A percentile compares a stretch with the other conserved stretches of the same genome.
These are phyloP conservation scores for Brachionus plicatilis DNA, from an alignment of 1,140 invertebrate genomes.

Conservation along the genomic window DNA sequence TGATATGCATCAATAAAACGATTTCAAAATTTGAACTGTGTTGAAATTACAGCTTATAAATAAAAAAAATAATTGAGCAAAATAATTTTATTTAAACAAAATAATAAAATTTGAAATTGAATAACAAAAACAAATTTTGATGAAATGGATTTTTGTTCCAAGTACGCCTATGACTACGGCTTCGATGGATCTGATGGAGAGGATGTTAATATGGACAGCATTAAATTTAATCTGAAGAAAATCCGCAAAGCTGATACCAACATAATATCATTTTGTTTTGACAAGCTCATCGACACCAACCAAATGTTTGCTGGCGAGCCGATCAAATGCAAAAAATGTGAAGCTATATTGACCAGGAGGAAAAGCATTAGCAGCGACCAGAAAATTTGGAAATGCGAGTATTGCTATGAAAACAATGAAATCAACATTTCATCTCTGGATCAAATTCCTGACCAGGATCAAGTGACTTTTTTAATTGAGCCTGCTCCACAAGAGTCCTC, in stretches of 20 bases:
- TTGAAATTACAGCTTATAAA: too few species aligned
- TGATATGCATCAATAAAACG: too few species aligned
- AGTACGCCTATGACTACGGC: constrained; percentile 23
- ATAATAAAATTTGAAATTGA: too few species aligned
- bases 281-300: not conserved
- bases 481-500: constrained; percentile 41
- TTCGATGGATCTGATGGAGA: constrained; percentile 6
- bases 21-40: too few species aligned
- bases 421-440: constrained; percentile 42
- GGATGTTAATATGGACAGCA: not conserved
- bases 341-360: not conserved
- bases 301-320: constrained; percentile 26
- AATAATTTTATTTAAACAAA: too few species aligned
- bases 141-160: constrained; percentile 37
- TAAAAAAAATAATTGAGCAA: too few species aligned
- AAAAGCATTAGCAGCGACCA: not conserved
- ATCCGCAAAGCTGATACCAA: constrained; percentile 15
- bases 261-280: constrained; percentile 18
- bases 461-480: constrained; percentile 47
- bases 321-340: constrained; percentile 15
- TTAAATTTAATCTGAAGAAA: not conserved
- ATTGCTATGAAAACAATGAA: constrained; percentile 47
- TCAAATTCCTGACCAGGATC: constrained; percentile 46
- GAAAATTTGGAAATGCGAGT: constrained; percentile 45
- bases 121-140: too few species aligned